A percentile compares a stretch with the other conserved stretches of the same genome.
Conservation (phyloP, 2,888 invertebrate species). For the Meghimatium bilineatum region DNA sequence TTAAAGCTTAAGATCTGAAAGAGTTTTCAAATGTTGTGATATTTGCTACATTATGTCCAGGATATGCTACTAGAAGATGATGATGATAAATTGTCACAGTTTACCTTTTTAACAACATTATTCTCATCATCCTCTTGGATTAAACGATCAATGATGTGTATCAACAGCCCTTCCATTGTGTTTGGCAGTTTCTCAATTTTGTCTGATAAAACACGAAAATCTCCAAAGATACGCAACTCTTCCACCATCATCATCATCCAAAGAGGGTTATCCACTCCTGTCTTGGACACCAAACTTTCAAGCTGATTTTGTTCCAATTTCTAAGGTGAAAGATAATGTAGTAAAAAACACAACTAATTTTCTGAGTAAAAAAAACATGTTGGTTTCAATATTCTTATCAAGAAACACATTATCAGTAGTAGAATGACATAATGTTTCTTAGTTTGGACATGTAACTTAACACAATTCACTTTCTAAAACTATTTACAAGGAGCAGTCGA, state of each 20-base stretch:
- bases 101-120: conserved; percentile 65
- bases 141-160: conserved; percentile 61
- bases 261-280: conserved; percentile 66
- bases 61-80: too few relatives aligned
- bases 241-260: conserved; percentile 72
- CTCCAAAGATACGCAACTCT: conserved; percentile 73
- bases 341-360: background rate
- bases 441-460: too few relatives aligned
- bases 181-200: conserved; percentile 66
- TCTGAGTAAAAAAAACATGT: background rate
- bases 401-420: too few relatives aligned
- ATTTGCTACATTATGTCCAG: too few relatives aligned
- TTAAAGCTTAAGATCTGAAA: too few relatives aligned
- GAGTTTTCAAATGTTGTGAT: too few relatives aligned
- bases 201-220: conserved; percentile 65
- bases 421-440: too few relatives aligned
- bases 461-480: too few relatives aligned
- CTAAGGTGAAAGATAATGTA: conserved; percentile 53
- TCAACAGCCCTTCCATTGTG: conserved; percentile 62
- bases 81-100: background rate
- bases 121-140: conserved; percentile 66
- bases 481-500: too few relatives aligned
- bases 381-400: too few relatives aligned
- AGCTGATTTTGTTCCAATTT: conserved; percentile 67
- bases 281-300: conserved; percentile 58